Evolutionary conservation across 2,888 invertebrate species (phyloP).

Genomic region (Lagria hirta): DNA sequence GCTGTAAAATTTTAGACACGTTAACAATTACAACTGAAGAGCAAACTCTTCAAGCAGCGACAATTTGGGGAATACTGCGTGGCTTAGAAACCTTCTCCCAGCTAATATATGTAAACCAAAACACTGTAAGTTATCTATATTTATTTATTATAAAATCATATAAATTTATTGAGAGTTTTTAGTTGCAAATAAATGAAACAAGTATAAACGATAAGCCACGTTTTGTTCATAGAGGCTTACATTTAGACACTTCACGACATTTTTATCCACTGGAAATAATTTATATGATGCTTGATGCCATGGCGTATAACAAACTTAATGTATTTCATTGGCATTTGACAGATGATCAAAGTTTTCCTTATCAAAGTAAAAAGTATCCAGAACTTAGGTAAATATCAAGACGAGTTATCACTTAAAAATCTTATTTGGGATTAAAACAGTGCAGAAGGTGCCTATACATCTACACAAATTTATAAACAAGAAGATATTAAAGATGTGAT

Average conservation of each 20-base stretch:
- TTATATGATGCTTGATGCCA: constrained; percentile 71
- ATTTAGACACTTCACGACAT: constrained; percentile 87
- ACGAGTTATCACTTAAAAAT: constrained; percentile 1
- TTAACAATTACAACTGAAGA: constrained; percentile 32
- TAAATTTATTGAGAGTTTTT: too few species aligned
- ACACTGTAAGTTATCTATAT: constrained; percentile 32
- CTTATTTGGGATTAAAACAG: constrained; percentile 49
- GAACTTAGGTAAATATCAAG: constrained; percentile 66
- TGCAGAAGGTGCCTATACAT: constrained; percentile 66
- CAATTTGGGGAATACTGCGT: constrained; percentile 82
- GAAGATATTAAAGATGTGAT: constrained; percentile 68
- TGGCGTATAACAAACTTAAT: constrained; percentile 90
- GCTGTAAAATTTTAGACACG: constrained; percentile 42
- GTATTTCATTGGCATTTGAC: constrained; percentile 95
- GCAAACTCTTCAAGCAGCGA: constrained; percentile 42
- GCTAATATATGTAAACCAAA: constrained; percentile 57
- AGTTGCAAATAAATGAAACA: constrained; percentile 69
- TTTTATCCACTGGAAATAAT: constrained; percentile 71
- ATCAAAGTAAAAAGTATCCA: constrained; percentile 75
- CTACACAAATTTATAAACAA: constrained; percentile 64
- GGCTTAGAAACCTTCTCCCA: constrained; percentile 88
- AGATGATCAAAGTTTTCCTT: constrained; percentile 92
- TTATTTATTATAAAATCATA: too few species aligned
- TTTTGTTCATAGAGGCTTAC: constrained; percentile 77
- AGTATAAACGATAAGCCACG: constrained; percentile 74